A percentile compares a stretch with the other conserved stretches of the same genome.
Conservation (phyloP, 2,797 vertebrate species). For the Sebastes baramenuke region DNA sequence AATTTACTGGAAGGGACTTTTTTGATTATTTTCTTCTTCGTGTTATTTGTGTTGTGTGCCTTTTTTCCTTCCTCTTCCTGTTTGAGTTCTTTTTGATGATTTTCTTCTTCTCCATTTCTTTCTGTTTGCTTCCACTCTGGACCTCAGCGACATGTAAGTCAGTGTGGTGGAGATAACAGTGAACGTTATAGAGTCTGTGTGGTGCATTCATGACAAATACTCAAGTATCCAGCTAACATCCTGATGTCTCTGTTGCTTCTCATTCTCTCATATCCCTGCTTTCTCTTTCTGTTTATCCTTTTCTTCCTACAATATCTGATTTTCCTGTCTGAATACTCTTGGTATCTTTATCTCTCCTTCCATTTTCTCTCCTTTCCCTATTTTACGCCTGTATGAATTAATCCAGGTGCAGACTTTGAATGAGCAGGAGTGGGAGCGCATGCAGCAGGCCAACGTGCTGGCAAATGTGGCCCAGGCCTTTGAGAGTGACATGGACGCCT, state of each 20-base stretch:
- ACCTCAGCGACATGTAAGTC: slow-evolving; percentile 80
- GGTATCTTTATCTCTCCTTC: neutral
- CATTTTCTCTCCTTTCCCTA: neutral
- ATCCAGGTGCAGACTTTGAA: slow-evolving; percentile 95
- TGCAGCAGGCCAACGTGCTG: slow-evolving; percentile 96
- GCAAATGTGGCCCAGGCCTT: slow-evolving; percentile 97
- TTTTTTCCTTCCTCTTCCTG: neutral
- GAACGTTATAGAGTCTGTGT: slow-evolving; percentile 14
- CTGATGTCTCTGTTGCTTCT: neutral
- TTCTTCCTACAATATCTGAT: neutral
- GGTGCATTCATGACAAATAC: neutral
- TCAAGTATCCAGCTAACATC: neutral
- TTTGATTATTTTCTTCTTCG: neutral
- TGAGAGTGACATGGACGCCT: slow-evolving; percentile 93
- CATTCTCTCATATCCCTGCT: neutral
- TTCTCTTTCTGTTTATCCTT: neutral
- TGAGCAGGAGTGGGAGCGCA: slow-evolving; percentile 98
- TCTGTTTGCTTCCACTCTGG: slow-evolving; percentile 68
- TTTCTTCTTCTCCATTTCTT: slow-evolving; percentile 56
- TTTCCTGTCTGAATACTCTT: neutral
- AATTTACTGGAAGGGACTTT: neutral
- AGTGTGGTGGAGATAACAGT: slow-evolving; percentile 5
- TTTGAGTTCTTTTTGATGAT: slow-evolving; percentile 45
- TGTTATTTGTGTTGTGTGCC: neutral
- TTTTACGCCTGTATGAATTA: neutral